These are phyloP conservation scores for Atrichornis clamosus DNA, from an alignment of 2,113 vertebrate genomes.

Conservation along the genomic window DNA sequence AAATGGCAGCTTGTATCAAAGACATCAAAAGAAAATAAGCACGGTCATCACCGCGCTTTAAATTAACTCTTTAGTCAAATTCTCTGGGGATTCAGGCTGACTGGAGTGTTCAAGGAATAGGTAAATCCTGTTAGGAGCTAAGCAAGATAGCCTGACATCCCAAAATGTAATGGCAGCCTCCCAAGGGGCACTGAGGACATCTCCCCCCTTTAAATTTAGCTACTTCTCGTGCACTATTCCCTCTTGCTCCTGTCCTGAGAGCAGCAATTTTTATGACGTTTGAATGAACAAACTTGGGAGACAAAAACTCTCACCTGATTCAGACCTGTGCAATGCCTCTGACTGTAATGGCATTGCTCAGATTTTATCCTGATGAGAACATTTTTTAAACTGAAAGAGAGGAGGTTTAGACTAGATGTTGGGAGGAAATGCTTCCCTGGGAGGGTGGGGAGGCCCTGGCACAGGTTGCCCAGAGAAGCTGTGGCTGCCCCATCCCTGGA, in stretches of 20 bases:
- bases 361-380: background rate
- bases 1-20: background rate
- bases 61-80: constrained; percentile 38
- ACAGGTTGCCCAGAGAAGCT: background rate
- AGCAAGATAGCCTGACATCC: background rate
- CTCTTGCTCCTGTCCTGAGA: background rate
- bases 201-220: background rate
- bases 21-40: constrained; percentile 29
- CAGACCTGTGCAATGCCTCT: background rate
- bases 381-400: background rate
- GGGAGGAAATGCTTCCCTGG: background rate
- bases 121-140: background rate
- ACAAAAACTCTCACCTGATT: background rate
- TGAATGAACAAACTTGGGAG: background rate
- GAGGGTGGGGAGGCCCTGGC: rapidly evolving
- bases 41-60: background rate
- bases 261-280: background rate
- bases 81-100: background rate
- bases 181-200: background rate
- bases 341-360: background rate
- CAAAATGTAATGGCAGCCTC: background rate
- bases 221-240: background rate
- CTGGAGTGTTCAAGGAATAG: background rate
- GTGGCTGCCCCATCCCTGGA: background rate
- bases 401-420: background rate